Base-by-base conservation (phyloP, 2,888 invertebrate species). In the Scaptomyza polygonia region DNA sequence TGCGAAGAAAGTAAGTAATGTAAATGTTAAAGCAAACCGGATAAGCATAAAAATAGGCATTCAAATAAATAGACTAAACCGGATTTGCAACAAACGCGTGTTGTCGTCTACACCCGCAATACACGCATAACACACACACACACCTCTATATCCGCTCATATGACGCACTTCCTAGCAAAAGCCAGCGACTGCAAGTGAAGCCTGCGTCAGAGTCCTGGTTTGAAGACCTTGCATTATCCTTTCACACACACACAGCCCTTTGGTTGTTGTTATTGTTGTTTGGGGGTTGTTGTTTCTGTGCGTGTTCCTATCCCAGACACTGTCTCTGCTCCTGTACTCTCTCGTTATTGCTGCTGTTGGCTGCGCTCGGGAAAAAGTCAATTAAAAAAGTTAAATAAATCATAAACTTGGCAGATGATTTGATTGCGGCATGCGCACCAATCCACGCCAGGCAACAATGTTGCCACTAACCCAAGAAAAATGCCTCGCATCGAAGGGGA, bases 351-450 rank as follows among this genome's bases (percentile, higher is more conserved):
- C 44, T 65, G 65, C 34, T 39, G 64, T 42, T 56, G 52, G 39
- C 72, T 53, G 39, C 52, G 75, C 77, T 81, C 78, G 90, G 90
- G 90, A 90, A 90, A 90, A 90, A 90, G 90, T 90, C 90, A 90
- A 90, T 90, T 90, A 90, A 90, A 90, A 90, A 90, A 89, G 90
- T 90, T 90, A 89, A 90, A 90, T 90, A 90, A 90, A 90, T 90
- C 90, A 90, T 90, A 90, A 90, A 80, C 87, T 88, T 89, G 89
- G 89, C 89, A 89, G 89, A 86, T 88, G 86, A 87, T 86, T 86
- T 87, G 88, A 87, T 88, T 88, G 86, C 88, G 89, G 88, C 86
- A 81, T 81, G 83, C 80, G 84, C 81, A 86, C 81, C 86, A 85
- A 79, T 84, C 81, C 71, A 25, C 40, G 79, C 67, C 74, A 59